Percentiles rank a stretch among this genome's conserved stretches.
These are phyloP conservation scores for Eclectus roratus DNA, from an alignment of 2,113 vertebrate genomes.

Conservation along the genomic window DNA sequence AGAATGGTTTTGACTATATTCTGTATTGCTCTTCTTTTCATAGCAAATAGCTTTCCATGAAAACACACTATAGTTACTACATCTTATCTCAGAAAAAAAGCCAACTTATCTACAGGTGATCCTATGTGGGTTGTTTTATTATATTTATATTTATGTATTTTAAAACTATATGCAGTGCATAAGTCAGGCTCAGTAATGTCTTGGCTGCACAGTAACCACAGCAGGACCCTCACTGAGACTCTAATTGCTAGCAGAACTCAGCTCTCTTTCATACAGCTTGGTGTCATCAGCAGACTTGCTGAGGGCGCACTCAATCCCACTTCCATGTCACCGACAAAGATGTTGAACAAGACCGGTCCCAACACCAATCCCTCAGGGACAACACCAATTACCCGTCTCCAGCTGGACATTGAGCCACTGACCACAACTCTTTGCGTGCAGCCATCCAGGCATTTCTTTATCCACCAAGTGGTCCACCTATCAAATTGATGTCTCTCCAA, in stretches of 20 bases:
- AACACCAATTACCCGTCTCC: no score
- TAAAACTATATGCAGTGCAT: background rate
- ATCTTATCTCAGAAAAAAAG: background rate
- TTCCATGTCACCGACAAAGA: no score
- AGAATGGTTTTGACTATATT: background rate
- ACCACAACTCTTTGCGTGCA: no score
- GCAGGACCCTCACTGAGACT: conserved; percentile 23
- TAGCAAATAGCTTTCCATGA: background rate
- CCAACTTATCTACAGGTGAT: background rate
- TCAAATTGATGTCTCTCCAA: no score
- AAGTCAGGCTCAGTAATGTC: conserved; percentile 12
- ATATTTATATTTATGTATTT: background rate
- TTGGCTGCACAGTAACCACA: conserved; percentile 23
- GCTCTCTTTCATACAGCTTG: background rate
- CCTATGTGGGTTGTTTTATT: background rate
- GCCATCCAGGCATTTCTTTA: no score
- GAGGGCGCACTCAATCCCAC: no score
- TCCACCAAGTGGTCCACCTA: no score
- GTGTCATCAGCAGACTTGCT: no score
- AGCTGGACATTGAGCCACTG: no score
- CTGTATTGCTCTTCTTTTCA: background rate
- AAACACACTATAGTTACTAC: background rate
- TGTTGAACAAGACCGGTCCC: no score
- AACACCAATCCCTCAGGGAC: no score
- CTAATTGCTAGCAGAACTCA: conserved; percentile 27